Evolutionary conservation across 2,888 invertebrate species (phyloP).

Genomic region (Trissoscelio sp.): DNA sequence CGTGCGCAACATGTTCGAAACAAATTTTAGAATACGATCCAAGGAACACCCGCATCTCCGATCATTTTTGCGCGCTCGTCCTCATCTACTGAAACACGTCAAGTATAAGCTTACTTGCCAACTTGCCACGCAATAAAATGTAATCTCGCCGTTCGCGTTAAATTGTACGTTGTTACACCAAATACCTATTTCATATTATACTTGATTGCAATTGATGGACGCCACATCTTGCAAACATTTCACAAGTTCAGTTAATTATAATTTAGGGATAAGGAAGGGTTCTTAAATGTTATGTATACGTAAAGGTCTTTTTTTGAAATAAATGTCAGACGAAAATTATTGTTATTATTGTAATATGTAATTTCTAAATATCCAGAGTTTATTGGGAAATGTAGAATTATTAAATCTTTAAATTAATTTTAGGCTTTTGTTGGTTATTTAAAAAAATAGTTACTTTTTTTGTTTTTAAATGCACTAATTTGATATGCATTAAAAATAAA

Average conservation of each 20-base stretch:
- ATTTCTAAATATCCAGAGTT: not conserved
- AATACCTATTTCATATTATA: conserved; percentile 45
- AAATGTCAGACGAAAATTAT: not conserved
- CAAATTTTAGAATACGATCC: conserved; percentile 67
- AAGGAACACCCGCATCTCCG: conserved; percentile 60
- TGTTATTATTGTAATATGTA: not conserved
- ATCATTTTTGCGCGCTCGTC: conserved; percentile 56
- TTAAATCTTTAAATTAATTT: too few species aligned
- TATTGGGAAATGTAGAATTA: not conserved
- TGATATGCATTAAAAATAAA: too few species aligned
- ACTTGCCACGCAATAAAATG: conserved; percentile 47
- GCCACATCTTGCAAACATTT: conserved; percentile 20
- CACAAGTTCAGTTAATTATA: conserved; percentile 7
- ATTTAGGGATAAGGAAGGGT: conserved; percentile 15
- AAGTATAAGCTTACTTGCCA: conserved; percentile 47
- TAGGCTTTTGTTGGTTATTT: too few species aligned
- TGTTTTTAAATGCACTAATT: too few species aligned
- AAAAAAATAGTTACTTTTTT: not conserved
- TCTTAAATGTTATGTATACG: not conserved
- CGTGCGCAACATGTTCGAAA: conserved; percentile 45
- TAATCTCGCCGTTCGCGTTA: conserved; percentile 49
- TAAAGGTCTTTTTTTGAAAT: not conserved
- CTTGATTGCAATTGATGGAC: conserved; percentile 52
- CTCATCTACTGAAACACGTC: conserved; percentile 54
- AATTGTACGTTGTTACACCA: conserved; percentile 45